Base-by-base conservation (phyloP, 2,888 invertebrate species). In the Melipona beecheii region DNA sequence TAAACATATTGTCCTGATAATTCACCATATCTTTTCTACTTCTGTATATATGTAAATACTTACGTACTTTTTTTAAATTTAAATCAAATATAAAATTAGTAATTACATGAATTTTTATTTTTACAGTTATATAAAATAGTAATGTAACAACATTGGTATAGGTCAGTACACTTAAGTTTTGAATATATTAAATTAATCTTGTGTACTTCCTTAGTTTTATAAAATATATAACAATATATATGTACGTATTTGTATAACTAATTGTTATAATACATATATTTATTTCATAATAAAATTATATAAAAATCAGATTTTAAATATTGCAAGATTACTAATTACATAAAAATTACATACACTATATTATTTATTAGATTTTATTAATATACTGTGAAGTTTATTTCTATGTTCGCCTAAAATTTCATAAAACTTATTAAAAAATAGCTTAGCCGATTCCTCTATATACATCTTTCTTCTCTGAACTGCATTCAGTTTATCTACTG, bases 401-500 rank as follows among this genome's bases (percentile, higher is more conserved):
- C 90, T 89, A 13, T 93, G 90, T 19, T 89, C 77, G 4, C 87
- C 85, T 50, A 92, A 60, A n/a, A 89, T 85, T 50, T 89, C 66
- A 71, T 86, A 90, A 50, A 93, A 89, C 73, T 90, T 69, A 9
- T 64, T 65, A 54, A 93, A 93, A 75, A 93, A 92, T 49, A 77
- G 19, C 78, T 89, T 88, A 0, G 91, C 91, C 24, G 85, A 76
- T 75, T 91, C 81, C 74, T 93, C 83, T 21, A 91, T 27, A 49
- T 88, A 90, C 21, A 58, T 31, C 58, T 89, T 87, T 62, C 86
- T 91, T 75, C 88, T 89, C 0, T 52, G 50, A 24, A 92, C 83
- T 11, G 93, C 92, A 31, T 90, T 87, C 17, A 88, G 81, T 79
- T 93, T 93, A 21, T 93, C 92, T 21, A 74, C 71, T 0, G 80